Base-by-base conservation (phyloP, 1,140 invertebrate species). In the Pseudomyrmex dendroicus region DNA sequence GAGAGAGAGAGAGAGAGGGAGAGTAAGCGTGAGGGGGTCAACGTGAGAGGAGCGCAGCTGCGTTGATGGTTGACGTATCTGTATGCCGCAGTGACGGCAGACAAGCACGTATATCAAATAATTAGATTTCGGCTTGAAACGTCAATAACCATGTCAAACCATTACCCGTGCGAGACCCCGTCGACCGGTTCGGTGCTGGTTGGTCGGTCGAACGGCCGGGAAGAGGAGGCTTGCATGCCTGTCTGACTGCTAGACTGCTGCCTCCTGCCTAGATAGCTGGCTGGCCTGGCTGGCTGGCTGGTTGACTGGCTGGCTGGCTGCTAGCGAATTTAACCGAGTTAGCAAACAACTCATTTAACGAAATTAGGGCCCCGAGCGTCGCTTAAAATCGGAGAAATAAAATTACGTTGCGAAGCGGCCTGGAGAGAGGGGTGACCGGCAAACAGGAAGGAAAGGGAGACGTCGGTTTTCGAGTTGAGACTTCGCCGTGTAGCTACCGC, bases 291-390 rank as follows among this genome's bases (percentile, higher is more conserved):
- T 72, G 82, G 61, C 67, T 72, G 66, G 25, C 35, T 72, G 82
- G 61, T 52, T 64, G 83, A 59, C 50, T 74, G 61, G 50, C 62
- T 59, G 78, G 87, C 77, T 82, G 89, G 70, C 76, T 89, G 87
- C 83, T 90, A 91, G 88, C 90, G 89, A 91, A 91, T 92, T 93
- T 94, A 94, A 94, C 91, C 89, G 87, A 92, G 92, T 94, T 94
- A 94, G 89, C 92, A 92, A 93, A 94, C 92, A 94, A 94, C 94
- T 94, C 93, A 91, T 93, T 94, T 94, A 94, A 94, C 92, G 86
- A 92, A 93, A 94, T 94, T 94, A 94, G 90, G 90, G 90, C 91
- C 86, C 89, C 87, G 89, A 91, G 90, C 91, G 90, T 90, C 91
- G 91, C 92, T 92, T 93, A 92, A 94, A 94, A 93, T 92, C 90